These are phyloP conservation scores for Arctocebus calabarensis DNA, from an alignment of 2,797 vertebrate species.

Conservation along the genomic window DNA sequence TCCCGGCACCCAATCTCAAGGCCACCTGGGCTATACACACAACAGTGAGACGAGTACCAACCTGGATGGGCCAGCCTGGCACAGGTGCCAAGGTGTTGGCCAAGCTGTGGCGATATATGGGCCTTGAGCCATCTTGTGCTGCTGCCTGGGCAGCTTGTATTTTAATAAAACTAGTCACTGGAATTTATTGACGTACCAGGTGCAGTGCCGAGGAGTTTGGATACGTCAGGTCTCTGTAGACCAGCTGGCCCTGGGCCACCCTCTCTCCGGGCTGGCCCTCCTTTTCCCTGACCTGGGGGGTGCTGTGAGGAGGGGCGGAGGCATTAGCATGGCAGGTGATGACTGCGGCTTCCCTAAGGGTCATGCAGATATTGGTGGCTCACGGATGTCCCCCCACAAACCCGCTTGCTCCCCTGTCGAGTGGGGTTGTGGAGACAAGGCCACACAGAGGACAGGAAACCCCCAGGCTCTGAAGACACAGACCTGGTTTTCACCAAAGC, in stretches of 20 bases:
- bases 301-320: not conserved
- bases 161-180: not conserved
- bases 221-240: fast-evolving
- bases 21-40: not conserved
- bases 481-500: not conserved
- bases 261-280: no score
- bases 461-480: not conserved
- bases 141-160: not conserved
- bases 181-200: not conserved
- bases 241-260: fast-evolving
- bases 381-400: not conserved
- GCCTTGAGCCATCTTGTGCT: not conserved
- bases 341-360: not conserved
- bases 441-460: not conserved
- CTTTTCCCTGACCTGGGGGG: not conserved
- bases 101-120: not conserved
- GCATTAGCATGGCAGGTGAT: not conserved
- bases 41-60: no score
- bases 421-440: not conserved
- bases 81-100: not conserved
- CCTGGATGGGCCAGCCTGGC: not conserved
- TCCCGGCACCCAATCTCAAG: not conserved
- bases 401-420: not conserved
- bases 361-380: not conserved
- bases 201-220: not conserved